Conservation (phyloP, 2,113 vertebrate genomes). For the Strix aluco region DNA sequence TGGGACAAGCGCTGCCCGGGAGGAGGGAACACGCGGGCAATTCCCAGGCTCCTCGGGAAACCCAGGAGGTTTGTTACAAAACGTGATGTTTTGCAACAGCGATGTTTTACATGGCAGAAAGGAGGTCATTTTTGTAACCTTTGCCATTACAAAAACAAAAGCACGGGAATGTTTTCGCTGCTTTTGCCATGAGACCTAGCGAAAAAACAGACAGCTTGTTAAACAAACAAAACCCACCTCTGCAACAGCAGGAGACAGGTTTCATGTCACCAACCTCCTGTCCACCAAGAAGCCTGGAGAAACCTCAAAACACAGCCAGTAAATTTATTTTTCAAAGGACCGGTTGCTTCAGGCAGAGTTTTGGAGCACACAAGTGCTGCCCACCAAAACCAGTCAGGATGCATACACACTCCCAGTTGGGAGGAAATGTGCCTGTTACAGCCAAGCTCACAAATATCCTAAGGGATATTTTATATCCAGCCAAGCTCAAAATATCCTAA, state of each 20-base stretch:
- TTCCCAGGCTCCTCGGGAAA: not conserved
- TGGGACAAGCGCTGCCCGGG: fast-evolving
- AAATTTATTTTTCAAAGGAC: not conserved
- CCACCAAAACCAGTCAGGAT: not conserved
- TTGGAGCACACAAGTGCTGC: not conserved
- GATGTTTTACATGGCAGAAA: not conserved
- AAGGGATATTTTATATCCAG: too few relatives aligned
- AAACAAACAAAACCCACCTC: not conserved
- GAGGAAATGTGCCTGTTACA: not conserved
- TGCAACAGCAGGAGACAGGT: not conserved
- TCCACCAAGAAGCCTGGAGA: not conserved
- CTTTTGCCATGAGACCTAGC: not conserved
- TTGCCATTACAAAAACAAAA: not conserved
- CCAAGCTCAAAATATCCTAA: not conserved
- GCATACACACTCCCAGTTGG: fast-evolving
- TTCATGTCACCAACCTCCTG: not conserved
- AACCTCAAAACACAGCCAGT: not conserved
- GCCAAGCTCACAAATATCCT: not conserved
- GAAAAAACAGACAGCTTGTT: not conserved
- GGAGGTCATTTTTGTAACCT: not conserved
- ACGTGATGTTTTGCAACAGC: not conserved
- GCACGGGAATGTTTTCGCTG: not conserved
- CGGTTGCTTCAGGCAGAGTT: not conserved
- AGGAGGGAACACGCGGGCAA: not conserved
- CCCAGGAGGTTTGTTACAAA: not conserved